Conservation (phyloP, 2,888 invertebrate genomes). For the Noctua janthina region DNA sequence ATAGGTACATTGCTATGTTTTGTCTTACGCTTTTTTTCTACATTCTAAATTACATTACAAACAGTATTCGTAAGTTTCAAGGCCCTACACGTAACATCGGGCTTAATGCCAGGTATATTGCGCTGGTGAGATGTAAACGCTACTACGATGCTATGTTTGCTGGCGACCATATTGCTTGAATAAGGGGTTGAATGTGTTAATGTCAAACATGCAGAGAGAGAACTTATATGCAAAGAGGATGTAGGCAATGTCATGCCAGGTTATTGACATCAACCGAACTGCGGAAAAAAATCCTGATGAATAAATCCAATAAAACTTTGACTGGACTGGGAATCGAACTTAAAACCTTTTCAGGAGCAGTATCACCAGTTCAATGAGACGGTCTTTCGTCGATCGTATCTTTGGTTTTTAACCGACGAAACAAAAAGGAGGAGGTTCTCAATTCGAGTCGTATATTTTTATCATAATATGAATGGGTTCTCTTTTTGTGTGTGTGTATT, state of each 20-base stretch:
- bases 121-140: conserved; percentile 32
- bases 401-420: not conserved
- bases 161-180: conserved; percentile 1
- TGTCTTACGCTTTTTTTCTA: not conserved
- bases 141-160: not conserved
- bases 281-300: not conserved
- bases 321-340: not conserved
- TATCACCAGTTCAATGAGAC: not conserved
- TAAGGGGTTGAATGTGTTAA: not conserved
- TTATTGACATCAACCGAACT: not conserved
- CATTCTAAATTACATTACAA: not conserved
- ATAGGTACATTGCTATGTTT: not conserved
- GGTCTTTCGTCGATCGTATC: not conserved
- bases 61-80: not conserved
- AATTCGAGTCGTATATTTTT: too few relatives aligned
- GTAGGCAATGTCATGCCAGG: not conserved
- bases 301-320: not conserved
- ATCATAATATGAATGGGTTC: not conserved
- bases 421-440: too few relatives aligned
- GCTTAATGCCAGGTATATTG: conserved; percentile 37
- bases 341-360: too few relatives aligned
- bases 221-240: not conserved
- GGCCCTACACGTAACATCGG: conserved; percentile 16
- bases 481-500: not conserved
- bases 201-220: not conserved